These are phyloP conservation scores for Molossus alvarezi DNA, from an alignment of 2,797 vertebrate species.

Conservation along the genomic window DNA sequence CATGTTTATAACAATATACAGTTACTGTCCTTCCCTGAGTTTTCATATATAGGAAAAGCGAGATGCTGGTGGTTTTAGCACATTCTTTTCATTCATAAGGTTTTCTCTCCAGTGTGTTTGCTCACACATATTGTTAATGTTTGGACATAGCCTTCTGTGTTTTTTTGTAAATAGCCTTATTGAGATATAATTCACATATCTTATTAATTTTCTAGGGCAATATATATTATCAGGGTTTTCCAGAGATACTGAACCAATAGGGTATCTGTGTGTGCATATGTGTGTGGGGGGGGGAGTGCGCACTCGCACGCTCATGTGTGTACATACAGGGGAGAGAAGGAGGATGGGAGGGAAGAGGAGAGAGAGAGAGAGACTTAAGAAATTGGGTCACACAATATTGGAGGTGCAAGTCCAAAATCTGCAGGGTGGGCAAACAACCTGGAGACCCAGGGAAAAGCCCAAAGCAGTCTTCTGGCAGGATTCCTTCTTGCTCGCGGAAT, in stretches of 20 bases:
- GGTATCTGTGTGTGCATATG: neutral
- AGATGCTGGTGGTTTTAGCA: no score
- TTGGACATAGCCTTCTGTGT: neutral
- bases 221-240: neutral
- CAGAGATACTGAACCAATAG: neutral
- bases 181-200: neutral
- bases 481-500: neutral
- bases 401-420: neutral
- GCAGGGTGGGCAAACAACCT: neutral
- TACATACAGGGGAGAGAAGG: no score
- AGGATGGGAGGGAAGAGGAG: neutral
- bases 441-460: neutral
- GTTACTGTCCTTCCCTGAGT: no score
- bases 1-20: no score
- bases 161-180: neutral
- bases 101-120: no score
- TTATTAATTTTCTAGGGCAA: neutral
- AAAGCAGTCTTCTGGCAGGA: neutral
- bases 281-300: no score
- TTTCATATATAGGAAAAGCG: no score
- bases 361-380: constrained; percentile 2
- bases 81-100: no score
- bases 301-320: no score
- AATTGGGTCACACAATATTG: neutral
- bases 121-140: no score